Conservation (phyloP, 2,113 vertebrate genomes). For the Budorcas taxicolor region DNA sequence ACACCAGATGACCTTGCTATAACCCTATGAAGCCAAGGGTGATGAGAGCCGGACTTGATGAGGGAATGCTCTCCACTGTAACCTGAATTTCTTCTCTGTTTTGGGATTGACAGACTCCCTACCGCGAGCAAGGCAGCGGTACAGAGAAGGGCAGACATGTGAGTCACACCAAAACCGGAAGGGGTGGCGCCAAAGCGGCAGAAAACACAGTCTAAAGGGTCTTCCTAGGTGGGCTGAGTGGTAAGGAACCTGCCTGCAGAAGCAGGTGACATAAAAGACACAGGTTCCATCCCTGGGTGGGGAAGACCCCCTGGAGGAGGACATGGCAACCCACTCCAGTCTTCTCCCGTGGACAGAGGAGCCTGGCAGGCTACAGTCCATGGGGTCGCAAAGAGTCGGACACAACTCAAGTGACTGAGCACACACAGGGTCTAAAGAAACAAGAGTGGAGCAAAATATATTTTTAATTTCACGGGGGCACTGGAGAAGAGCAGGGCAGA, state of each 20-base stretch:
- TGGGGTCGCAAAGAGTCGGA: background rate
- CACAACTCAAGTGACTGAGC: background rate
- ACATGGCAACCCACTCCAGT: background rate
- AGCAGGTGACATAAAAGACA: background rate
- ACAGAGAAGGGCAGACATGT: background rate
- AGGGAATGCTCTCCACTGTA: conserved; percentile 16
- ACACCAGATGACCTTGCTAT: conserved; percentile 7
- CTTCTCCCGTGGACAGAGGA: background rate
- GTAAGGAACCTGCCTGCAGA: background rate
- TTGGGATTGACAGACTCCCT: background rate
- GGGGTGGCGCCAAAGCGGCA: background rate
- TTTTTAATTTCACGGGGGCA: background rate
- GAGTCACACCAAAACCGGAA: background rate
- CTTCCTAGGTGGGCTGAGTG: background rate
- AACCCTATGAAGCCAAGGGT: background rate
- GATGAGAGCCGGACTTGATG: background rate
- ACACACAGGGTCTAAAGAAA: background rate
- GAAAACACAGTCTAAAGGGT: background rate
- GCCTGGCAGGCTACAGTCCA: background rate
- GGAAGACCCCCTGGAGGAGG: background rate
- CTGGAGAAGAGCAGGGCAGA: background rate
- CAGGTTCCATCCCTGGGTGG: background rate
- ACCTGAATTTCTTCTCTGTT: background rate
- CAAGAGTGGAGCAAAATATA: background rate
- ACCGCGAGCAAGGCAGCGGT: background rate